Evolutionary conservation across 2,888 invertebrate genomes (phyloP).

Genomic region (Drymonia ruficornis): DNA sequence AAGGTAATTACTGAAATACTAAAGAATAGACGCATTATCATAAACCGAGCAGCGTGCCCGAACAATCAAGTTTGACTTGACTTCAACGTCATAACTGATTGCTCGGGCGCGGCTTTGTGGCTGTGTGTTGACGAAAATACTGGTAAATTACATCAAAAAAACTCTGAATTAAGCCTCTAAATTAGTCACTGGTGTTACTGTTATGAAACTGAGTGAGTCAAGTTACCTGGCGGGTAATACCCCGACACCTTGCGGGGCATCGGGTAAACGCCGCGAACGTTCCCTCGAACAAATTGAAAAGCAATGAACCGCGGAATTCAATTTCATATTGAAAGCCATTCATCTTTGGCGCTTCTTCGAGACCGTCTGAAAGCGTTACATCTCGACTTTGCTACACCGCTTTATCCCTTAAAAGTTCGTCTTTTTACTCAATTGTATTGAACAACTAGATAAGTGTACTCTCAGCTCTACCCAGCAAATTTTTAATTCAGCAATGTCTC

Average conservation of each 20-base stretch:
- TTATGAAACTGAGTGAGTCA: slow-evolving; percentile 41
- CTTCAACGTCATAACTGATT: too few relatives aligned
- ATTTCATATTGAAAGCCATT: slow-evolving; percentile 88
- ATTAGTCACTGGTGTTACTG: slow-evolving; percentile 40
- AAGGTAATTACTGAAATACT: too few relatives aligned
- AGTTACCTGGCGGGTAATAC: slow-evolving; percentile 45
- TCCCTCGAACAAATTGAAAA: slow-evolving; percentile 85
- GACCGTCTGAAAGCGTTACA: slow-evolving; percentile 79
- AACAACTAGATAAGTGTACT: slow-evolving; percentile 29
- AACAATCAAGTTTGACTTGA: too few relatives aligned
- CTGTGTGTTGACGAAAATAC: too few relatives aligned
- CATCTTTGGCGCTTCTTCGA: slow-evolving; percentile 82
- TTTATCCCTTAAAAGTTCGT: slow-evolving; percentile 71
- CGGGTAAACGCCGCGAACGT: slow-evolving; percentile 76
- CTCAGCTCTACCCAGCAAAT: too few relatives aligned
- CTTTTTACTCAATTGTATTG: slow-evolving; percentile 48
- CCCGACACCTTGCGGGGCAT: slow-evolving; percentile 53
- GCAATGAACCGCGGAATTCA: slow-evolving; percentile 89
- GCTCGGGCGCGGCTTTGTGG: too few relatives aligned
- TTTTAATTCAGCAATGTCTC: too few relatives aligned
- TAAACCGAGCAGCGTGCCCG: too few relatives aligned
- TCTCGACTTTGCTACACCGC: slow-evolving; percentile 76
- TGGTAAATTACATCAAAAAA: too few relatives aligned
- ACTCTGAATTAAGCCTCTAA: too few relatives aligned
- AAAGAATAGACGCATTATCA: too few relatives aligned